A percentile compares a stretch with the other conserved stretches of the same genome.
Evolutionary conservation across 2,797 vertebrate species (phyloP).

Genomic region (Myripristis jacobus): DNA sequence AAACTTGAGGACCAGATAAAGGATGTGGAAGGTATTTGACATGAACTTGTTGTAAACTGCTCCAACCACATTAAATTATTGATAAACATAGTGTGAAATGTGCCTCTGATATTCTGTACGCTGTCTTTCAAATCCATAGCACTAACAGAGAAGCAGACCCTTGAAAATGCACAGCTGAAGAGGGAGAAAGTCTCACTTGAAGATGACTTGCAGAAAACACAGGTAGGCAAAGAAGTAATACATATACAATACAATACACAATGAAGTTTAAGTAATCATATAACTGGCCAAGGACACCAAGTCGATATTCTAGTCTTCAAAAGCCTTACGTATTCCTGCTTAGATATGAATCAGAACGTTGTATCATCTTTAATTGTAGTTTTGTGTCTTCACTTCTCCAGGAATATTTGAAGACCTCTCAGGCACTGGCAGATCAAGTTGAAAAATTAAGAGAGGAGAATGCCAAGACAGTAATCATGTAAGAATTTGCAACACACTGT

Average conservation of each 20-base stretch:
- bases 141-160: constrained; percentile 80
- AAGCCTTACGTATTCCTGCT: neutral
- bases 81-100: neutral
- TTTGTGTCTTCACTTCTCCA: constrained; percentile 55
- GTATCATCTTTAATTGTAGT: neutral
- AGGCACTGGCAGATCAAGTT: constrained; percentile 83
- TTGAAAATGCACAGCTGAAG: constrained; percentile 87
- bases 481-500: constrained; percentile 62
- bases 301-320: neutral
- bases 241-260: neutral
- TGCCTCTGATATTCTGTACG: neutral
- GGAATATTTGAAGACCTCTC: constrained; percentile 87
- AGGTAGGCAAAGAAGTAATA: constrained; percentile 65
- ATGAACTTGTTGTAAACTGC: neutral
- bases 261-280: neutral
- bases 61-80: neutral
- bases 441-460: constrained; percentile 87
- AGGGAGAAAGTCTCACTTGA: constrained; percentile 88
- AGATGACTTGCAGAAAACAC: constrained; percentile 87
- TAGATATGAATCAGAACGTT: neutral
- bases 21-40: constrained; percentile 87
- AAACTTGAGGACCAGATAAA: constrained; percentile 88
- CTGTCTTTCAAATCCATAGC: constrained; percentile 75
- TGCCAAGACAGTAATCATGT: constrained; percentile 83
- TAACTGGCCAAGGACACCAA: neutral